Evolutionary conservation across 2,888 invertebrate species (phyloP).

Genomic region (Taphrorychus bicolor): DNA sequence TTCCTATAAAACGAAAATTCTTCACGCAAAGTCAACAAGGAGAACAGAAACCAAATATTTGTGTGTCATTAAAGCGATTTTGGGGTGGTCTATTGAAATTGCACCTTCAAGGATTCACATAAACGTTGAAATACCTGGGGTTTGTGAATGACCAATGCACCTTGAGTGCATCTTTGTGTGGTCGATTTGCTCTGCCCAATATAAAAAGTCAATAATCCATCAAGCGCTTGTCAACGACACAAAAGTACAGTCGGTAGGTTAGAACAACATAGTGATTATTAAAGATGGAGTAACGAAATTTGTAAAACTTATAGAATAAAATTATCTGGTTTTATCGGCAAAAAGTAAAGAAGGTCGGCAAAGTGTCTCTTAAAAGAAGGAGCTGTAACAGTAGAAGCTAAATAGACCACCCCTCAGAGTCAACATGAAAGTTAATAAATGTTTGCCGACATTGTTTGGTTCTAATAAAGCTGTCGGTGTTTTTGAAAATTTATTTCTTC

Average conservation of each 20-base stretch:
- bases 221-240: neutral
- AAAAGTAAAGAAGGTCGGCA: neutral
- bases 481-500: neutral
- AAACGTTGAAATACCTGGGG: neutral
- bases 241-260: neutral
- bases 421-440: neutral
- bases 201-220: conserved; percentile 11
- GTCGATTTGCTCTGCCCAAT: conserved; percentile 9
- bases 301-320: neutral
- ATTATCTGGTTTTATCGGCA: neutral
- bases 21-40: conserved; percentile 11
- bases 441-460: neutral
- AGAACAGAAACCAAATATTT: conserved; percentile 24
- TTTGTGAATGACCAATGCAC: neutral
- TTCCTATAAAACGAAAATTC: conserved; percentile 20
- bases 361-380: neutral
- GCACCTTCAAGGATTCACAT: conserved; percentile 3
- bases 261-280: neutral
- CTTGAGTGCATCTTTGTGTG: conserved; percentile 8
- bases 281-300: neutral
- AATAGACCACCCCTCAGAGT: neutral
- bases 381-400: neutral
- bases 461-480: neutral
- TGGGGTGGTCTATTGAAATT: conserved; percentile 25
- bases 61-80: conserved; percentile 4